A percentile compares a stretch with the other conserved stretches of the same genome.
Evolutionary conservation across 1,140 invertebrate genomes (phyloP).

Genomic region (Eupristina koningsbergeri): DNA sequence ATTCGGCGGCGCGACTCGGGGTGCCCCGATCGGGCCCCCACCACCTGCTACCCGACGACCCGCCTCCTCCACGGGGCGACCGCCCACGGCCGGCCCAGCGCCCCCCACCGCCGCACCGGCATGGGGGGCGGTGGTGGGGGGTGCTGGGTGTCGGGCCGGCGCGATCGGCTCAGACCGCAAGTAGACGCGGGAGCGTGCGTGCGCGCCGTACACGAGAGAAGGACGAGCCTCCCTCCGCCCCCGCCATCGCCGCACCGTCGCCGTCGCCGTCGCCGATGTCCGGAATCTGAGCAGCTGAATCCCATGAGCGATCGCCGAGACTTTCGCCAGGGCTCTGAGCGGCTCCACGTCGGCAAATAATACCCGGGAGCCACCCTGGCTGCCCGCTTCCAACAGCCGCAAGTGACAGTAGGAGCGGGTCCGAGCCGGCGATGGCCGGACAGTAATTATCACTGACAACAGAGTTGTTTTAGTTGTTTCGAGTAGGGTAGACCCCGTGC

Average conservation of each 20-base stretch:
- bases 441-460: too few relatives aligned
- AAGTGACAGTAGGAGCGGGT: background rate
- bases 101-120: background rate
- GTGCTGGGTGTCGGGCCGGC: conserved; percentile 16
- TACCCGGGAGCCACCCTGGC: background rate
- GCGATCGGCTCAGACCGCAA: conserved; percentile 47
- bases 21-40: background rate
- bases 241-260: background rate
- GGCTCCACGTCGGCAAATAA: background rate
- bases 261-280: background rate
- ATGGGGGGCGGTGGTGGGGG: conserved; percentile 1
- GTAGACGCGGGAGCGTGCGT: conserved; percentile 51
- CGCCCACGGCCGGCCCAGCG: background rate
- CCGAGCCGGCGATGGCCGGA: background rate
- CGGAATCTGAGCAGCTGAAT: background rate
- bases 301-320: conserved; percentile 4
- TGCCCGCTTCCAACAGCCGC: too few relatives aligned
- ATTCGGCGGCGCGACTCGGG: background rate
- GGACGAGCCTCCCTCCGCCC: background rate
- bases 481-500: background rate
- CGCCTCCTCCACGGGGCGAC: conserved; percentile 13
- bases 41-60: background rate
- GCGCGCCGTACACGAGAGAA: conserved; percentile 23
- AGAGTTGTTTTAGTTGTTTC: too few relatives aligned
- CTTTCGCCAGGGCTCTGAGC: background rate